Conservation (phyloP, 2,113 vertebrate species). For the Odontophorus gujanensis region DNA sequence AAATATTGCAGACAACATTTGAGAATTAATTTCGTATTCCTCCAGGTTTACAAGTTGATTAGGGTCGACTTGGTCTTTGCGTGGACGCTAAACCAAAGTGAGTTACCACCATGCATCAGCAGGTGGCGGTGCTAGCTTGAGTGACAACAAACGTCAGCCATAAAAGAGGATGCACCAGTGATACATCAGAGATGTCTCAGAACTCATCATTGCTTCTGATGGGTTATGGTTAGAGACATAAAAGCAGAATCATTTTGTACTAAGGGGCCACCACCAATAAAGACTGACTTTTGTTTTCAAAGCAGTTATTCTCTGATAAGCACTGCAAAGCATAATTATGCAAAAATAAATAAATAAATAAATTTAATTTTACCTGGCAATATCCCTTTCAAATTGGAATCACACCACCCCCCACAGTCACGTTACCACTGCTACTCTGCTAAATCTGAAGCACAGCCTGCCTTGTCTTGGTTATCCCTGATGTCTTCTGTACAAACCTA, state of each 20-base stretch:
- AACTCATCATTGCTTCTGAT: not conserved
- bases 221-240: not conserved
- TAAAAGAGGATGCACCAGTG: not conserved
- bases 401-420: not conserved
- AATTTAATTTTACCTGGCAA: not conserved
- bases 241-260: not conserved
- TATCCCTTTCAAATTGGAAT: not conserved
- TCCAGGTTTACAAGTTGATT: not conserved
- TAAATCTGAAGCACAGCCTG: not conserved
- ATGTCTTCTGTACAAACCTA: not conserved
- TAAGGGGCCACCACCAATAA: not conserved
- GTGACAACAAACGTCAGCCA: not conserved
- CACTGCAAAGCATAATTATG: not conserved
- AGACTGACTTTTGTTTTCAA: not conserved
- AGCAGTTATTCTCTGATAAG: not conserved
- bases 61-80: not conserved
- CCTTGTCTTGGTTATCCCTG: not conserved
- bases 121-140: slow-evolving; percentile 73
- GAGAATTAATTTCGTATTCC: not conserved
- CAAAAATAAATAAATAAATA: not conserved
- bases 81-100: not conserved
- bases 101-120: slow-evolving; percentile 56
- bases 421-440: not conserved
- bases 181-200: not conserved
- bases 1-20: not conserved